Evolutionary conservation across 2,888 invertebrate species (phyloP).

Genomic region (Agriopis aurantiaria): DNA sequence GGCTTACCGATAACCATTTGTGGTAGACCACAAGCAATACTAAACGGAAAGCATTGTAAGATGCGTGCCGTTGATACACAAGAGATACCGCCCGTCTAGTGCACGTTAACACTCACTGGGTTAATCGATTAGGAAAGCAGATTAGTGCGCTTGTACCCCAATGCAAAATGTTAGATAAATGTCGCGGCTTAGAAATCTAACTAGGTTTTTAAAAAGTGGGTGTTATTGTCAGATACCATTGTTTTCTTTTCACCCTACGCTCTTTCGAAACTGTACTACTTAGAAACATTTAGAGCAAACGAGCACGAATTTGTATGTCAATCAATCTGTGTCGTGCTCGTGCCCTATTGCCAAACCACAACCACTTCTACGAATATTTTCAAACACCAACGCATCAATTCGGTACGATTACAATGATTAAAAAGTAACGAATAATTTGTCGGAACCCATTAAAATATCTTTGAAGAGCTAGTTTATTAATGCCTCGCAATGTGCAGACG

Average conservation of each 20-base stretch:
- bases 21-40: slow-evolving; percentile 33
- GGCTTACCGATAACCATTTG: slow-evolving; percentile 26
- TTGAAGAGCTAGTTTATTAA: slow-evolving; percentile 55
- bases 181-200: slow-evolving; percentile 18
- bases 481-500: slow-evolving; percentile 52
- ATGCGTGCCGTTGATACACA: slow-evolving; percentile 7
- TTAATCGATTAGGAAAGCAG: slow-evolving; percentile 46
- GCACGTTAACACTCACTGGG: slow-evolving; percentile 40
- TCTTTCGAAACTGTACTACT: slow-evolving; percentile 1
- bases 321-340: slow-evolving; percentile 16
- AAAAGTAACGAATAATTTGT: slow-evolving; percentile 32
- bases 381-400: slow-evolving; percentile 25
- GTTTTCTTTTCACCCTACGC: background rate
- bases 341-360: slow-evolving; percentile 6
- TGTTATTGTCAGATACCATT: slow-evolving; percentile 6
- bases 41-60: slow-evolving; percentile 16
- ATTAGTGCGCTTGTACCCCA: slow-evolving; percentile 25
- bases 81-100: slow-evolving; percentile 5
- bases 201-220: slow-evolving; percentile 10
- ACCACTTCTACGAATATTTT: slow-evolving; percentile 18
- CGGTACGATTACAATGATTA: slow-evolving; percentile 23
- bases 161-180: slow-evolving; percentile 17
- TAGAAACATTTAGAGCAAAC: background rate
- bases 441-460: slow-evolving; percentile 60
- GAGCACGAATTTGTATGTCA: slow-evolving; percentile 7